phyloP scores from a whole-genome alignment of 2,113 vertebrate genomes.

The Suncus etruscus region DNA sequence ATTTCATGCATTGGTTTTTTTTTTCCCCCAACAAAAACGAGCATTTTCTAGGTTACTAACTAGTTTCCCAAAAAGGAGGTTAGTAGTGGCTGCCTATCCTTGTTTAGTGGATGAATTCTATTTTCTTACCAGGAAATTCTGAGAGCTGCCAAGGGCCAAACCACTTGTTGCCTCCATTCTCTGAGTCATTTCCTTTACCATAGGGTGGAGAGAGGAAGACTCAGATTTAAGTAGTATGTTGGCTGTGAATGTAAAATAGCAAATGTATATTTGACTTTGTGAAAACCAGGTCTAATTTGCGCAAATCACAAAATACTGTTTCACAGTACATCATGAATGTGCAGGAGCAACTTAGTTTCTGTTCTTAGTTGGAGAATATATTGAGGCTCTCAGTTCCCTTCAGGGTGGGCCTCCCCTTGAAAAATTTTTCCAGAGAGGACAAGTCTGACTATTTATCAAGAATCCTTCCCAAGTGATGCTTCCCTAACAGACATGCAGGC shows the following conservation, averaged over 20 bases:
- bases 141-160: background rate
- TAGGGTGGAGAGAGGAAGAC: background rate
- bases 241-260: conserved; percentile 5
- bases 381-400: background rate
- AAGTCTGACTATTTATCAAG: conserved; percentile 51
- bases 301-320: background rate
- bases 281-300: conserved; percentile 32
- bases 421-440: background rate
- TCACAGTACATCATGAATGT: fast-evolving
- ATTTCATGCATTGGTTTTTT: no score
- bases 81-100: no score
- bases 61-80: no score
- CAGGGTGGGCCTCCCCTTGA: background rate
- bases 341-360: no score
- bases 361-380: background rate
- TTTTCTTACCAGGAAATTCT: background rate
- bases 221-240: background rate
- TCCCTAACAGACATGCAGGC: conserved; percentile 68
- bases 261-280: background rate
- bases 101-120: no score
- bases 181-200: fast-evolving
- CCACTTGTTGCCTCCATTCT: background rate
- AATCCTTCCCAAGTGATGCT: background rate
- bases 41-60: no score
- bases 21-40: no score